A percentile compares a stretch with the other conserved stretches of the same genome.
Conservation (phyloP, 2,888 invertebrate genomes). For the Heterodera filipjevi region DNA sequence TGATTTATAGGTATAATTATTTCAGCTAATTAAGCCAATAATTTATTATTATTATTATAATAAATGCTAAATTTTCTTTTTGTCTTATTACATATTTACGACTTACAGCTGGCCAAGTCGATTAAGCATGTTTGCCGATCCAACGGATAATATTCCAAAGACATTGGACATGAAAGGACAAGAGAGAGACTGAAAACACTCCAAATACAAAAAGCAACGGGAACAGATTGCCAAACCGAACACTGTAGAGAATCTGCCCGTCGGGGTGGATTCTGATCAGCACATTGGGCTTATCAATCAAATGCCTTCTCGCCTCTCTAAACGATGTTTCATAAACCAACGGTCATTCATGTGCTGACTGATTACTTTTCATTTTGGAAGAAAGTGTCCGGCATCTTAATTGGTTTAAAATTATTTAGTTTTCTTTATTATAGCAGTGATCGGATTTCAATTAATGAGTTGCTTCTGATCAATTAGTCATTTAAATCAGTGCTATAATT, state of each 20-base stretch:
- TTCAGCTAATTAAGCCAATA: too few relatives aligned
- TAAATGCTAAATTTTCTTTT: too few relatives aligned
- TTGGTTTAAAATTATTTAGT: background rate
- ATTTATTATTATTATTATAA: too few relatives aligned
- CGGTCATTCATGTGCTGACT: background rate
- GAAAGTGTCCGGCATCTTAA: conserved; percentile 63
- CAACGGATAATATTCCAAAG: conserved; percentile 90
- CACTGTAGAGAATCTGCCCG: conserved; percentile 92
- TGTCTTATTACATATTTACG: background rate
- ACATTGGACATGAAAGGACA: conserved; percentile 95
- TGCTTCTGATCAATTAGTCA: background rate
- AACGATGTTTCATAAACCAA: conserved; percentile 25
- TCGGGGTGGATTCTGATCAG: conserved; percentile 93
- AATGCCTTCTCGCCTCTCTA: conserved; percentile 52
- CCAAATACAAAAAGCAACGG: background rate
- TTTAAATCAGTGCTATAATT: too few relatives aligned
- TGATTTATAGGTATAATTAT: conserved; percentile 2
- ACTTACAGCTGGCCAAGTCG: conserved; percentile 83
- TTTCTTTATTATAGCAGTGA: background rate
- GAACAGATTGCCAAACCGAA: conserved; percentile 31
- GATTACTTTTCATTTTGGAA: conserved; percentile 50
- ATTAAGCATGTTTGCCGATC: conserved; percentile 93
- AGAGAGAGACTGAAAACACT: conserved; percentile 79
- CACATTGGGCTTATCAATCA: conserved; percentile 72
- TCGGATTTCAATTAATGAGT: too few relatives aligned